Evolutionary conservation across 2,797 vertebrate species (phyloP), one percentile per base, ranked within the genome.

Genomic region (Rhinogobio ventralis): DNA sequence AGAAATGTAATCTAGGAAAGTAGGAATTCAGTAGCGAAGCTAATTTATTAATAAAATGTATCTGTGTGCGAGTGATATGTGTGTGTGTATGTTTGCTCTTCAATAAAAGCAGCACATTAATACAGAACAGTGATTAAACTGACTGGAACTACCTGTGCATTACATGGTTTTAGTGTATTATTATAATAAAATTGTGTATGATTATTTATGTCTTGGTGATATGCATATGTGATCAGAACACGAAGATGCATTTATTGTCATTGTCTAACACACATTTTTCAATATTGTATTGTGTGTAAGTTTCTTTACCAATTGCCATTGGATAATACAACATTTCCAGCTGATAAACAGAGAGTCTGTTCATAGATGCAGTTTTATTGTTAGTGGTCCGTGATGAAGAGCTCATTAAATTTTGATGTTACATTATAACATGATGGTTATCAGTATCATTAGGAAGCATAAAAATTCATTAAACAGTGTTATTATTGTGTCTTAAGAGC

Each of bases 331-430:
- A 25, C 39, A 14, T 17, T 28, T 72, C 45, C n/a, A 71, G 68
- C 25, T 46, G n/a, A 71, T 3, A 71, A 46, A 46, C 42, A 8
- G n/a, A 46, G n/a, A 8, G 42, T 17, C 46, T 19, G 8, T 42
- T 69, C 23, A 69, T 42, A 86, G 86, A 90, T 87, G 11, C 10
- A 88, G 90, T 89, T 82, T 91, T 89, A 87, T 87, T 92, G 92
- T 94, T 93, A 93, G 94, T 93, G 89, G 92, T 91, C 93, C 92
- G 90, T 92, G 91, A 93, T 91, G 92, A 92, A 94, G 91, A 92
- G 92, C 90, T 93, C 94, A 94, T 95, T 95, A 95, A 91, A 92
- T 93, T 93, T 88, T 94, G 93, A 95, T 94, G 92, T 94, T 91
- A 94, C 91, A 93, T 89, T 91, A 94, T 94, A 94, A 93, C 93